phyloP scores from a whole-genome alignment of 2,888 invertebrate genomes.

The Tenthredo notha region DNA sequence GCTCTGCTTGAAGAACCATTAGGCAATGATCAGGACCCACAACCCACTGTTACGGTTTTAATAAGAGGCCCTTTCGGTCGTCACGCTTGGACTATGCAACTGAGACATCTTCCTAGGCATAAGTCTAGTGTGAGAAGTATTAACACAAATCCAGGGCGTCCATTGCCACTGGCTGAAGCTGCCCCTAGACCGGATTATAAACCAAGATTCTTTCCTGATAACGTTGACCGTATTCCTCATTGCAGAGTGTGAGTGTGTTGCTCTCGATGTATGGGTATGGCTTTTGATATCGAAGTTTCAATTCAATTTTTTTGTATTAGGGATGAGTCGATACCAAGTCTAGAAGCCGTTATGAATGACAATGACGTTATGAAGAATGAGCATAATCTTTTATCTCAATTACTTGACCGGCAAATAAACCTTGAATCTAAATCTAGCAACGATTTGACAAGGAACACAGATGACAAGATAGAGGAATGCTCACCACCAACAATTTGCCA shows the following conservation, averaged over 20 bases:
- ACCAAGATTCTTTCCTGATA: slow-evolving; percentile 90
- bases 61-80: slow-evolving; percentile 96
- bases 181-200: slow-evolving; percentile 85
- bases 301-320: slow-evolving; percentile 77
- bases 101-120: slow-evolving; percentile 92
- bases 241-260: slow-evolving; percentile 87
- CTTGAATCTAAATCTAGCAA: slow-evolving; percentile 77
- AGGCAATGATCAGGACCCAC: slow-evolving; percentile 95
- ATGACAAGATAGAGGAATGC: slow-evolving; percentile 85
- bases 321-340: slow-evolving; percentile 93
- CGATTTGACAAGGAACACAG: slow-evolving; percentile 70
- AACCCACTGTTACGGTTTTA: slow-evolving; percentile 93
- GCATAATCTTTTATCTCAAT: slow-evolving; percentile 85
- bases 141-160: slow-evolving; percentile 84
- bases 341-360: slow-evolving; percentile 88
- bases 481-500: slow-evolving; percentile 90
- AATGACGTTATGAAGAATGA: slow-evolving; percentile 79
- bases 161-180: slow-evolving; percentile 88
- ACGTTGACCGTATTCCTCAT: slow-evolving; percentile 88
- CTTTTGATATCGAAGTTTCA: slow-evolving; percentile 47
- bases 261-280: slow-evolving; percentile 28
- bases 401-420: slow-evolving; percentile 86
- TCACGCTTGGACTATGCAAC: slow-evolving; percentile 95
- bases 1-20: slow-evolving; percentile 95
- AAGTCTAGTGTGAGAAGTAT: slow-evolving; percentile 86